Base-by-base conservation (phyloP, 2,888 invertebrate genomes). In the Tridacna gigas region DNA sequence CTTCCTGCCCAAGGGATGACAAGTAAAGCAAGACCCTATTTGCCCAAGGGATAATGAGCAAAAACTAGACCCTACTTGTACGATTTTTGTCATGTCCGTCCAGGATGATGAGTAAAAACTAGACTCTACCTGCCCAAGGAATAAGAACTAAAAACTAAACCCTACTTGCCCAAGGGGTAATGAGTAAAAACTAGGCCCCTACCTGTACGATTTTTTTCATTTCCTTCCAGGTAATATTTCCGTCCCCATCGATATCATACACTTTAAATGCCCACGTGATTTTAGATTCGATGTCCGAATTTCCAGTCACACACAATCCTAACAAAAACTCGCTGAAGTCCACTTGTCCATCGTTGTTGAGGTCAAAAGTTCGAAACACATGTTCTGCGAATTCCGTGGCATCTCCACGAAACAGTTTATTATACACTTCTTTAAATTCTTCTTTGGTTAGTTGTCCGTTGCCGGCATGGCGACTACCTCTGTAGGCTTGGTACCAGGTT, bases 201-300 rank as follows among this genome's bases (percentile, higher is more conserved):
- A 86, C 86, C 86, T 86, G 82, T 74, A 90, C 80, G 12, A 90
- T 88, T 25, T 88, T 80, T 25, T 66, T 77, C 90, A 90, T 90
- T 67, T 90, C 90, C 5, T 86, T 84, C 81, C 82, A 83, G 0
- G 86, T 80, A 22, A 90, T 90, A 26, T 74, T 87, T 0, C 90
- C 90, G 45, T 88, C 87, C 11, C 88, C 88, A 61, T 90, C 86
- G 48, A 88, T 89, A 61, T 90, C 90, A 65, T 90, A 90, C 74
- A 90, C 86, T 26, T 82, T 84, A 77, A 90, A 90, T 13, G 90
- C 90, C 90, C 90, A 90, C 37, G 82, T 69, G 45, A 89, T 78
- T 63, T 90, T 89, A 20, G 81, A 86, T 28, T 90, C 86, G 20
- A 82, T 65, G 48, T 88, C 86, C 28, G 79, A 76, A 73, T 84